Conservation (phyloP, 2,888 invertebrate genomes). For the Clostera curtula region DNA sequence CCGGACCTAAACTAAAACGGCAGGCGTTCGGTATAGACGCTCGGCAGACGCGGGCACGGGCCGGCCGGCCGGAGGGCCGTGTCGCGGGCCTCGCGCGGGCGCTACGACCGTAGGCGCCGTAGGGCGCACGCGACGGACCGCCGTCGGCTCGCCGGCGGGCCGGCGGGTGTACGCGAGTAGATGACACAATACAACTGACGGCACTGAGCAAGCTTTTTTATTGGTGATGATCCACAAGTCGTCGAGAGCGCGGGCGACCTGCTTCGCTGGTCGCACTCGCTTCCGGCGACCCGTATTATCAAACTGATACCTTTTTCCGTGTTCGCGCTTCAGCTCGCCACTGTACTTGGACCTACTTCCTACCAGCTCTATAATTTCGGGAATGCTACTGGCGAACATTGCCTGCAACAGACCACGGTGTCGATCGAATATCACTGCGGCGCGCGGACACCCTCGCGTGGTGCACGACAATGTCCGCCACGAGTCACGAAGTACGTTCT, state of each 20-base stretch:
- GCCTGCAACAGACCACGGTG: constrained; percentile 90
- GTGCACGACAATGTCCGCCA: constrained; percentile 72
- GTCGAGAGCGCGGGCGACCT: constrained; percentile 62
- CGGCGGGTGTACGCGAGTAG: constrained; percentile 65
- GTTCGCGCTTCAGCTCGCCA: constrained; percentile 99
- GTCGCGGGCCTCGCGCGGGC: constrained; percentile 30
- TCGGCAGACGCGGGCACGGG: constrained; percentile 67
- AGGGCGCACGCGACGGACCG: constrained; percentile 28
- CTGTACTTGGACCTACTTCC: constrained; percentile 99
- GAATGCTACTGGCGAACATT: constrained; percentile 99
- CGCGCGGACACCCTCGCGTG: constrained; percentile 68
- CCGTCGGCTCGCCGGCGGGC: constrained; percentile 30
- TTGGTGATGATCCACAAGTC: constrained; percentile 59
- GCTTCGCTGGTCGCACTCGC: constrained; percentile 57
- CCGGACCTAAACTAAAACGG: constrained; percentile 66
- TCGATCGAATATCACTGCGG: constrained; percentile 54
- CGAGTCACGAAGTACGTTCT: constrained; percentile 58
- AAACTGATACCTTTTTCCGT: constrained; percentile 96
- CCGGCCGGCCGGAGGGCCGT: constrained; percentile 34
- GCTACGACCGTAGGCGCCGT: constrained; percentile 26
- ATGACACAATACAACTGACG: constrained; percentile 76
- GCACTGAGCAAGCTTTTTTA: constrained; percentile 74
- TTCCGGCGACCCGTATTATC: constrained; percentile 57
- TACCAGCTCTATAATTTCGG: constrained; percentile 99
- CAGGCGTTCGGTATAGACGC: constrained; percentile 72